Base-by-base conservation (phyloP, 2,113 vertebrate genomes). In the Crotalus helleri region DNA sequence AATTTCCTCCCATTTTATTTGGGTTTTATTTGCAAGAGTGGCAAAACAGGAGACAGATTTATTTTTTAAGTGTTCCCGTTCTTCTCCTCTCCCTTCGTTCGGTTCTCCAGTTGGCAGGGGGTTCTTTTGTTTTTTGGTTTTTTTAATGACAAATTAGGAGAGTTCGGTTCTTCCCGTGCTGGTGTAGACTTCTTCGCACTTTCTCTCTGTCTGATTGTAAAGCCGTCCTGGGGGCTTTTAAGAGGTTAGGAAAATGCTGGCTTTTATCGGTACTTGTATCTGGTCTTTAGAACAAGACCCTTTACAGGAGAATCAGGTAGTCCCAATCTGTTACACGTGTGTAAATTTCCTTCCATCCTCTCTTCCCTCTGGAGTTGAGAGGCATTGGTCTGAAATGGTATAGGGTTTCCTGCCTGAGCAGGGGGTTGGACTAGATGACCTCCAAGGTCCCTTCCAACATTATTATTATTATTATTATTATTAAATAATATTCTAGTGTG, bases 261-360 rank as follows among this genome's bases (percentile, higher is more conserved):
- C 96, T 97, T 97, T 96, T 96, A 97, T 97, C 96, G 96, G 90
- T 92, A 61, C 97, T 95, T 97, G 96, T 96, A 93, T 96, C 97
- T 96, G 96, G 94, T 95, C 95, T 96, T 95, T 97, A 96, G 96
- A 97, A 97, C 96, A 97, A 97, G 96, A 94, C 94, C 94, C 95
- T 96, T 95, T 93, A 96, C 93, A 91, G 92, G 95, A 95, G 93
- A 97, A 96, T 97, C 97, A 96, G 96, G 93, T 96, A 97, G 96
- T 97, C 94, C 92, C 87, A 94, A 95, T 93, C 95, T 94, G 95
- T 96, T 96, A 96, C 95, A 94, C 91, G n/a, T 17, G 46, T 94
- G 85, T 95, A 95, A 96, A 92, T 91, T 94, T 95, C 39, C 39
- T 39, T 39, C 39, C 39, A 39, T 39, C 39, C 39, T 39, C 39